Conservation (phyloP, 2,888 invertebrate species). For the Eurytoma californica region DNA sequence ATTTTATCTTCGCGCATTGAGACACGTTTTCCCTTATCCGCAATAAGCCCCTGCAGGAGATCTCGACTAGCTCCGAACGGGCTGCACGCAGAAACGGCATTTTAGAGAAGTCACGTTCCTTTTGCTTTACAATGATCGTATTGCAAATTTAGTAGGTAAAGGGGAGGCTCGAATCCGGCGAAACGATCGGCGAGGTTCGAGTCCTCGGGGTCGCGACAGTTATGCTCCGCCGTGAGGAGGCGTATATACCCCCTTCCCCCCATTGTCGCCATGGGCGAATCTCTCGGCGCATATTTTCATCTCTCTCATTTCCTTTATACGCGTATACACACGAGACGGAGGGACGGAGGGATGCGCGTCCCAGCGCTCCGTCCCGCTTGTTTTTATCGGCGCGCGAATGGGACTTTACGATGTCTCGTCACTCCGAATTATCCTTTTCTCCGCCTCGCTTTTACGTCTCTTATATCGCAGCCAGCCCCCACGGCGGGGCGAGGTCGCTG, state of each 20-base stretch:
- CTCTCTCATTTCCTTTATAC: slow-evolving; percentile 12
- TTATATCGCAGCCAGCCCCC: slow-evolving; percentile 13
- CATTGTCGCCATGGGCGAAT: neutral
- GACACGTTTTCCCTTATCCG: slow-evolving; percentile 27
- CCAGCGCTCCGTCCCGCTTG: slow-evolving; percentile 32
- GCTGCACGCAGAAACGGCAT: slow-evolving; percentile 3
- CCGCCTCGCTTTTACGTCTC: slow-evolving; percentile 54
- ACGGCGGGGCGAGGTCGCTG: neutral
- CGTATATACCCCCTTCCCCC: neutral
- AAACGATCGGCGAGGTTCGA: slow-evolving; percentile 30
- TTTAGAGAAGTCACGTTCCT: slow-evolving; percentile 35
- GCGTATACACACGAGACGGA: neutral
- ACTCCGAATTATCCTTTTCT: slow-evolving; percentile 60
- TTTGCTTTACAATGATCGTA: slow-evolving; percentile 31
- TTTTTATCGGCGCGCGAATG: slow-evolving; percentile 61
- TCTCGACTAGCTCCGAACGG: neutral
- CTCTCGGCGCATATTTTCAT: neutral
- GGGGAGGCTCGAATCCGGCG: slow-evolving; percentile 1
- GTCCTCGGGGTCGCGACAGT: neutral
- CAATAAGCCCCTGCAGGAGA: neutral
- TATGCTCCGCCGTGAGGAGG: neutral
- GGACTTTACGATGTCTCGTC: slow-evolving; percentile 69
- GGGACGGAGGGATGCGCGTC: neutral
- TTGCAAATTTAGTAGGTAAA: slow-evolving; percentile 28
- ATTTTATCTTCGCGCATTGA: neutral